A percentile compares a stretch with the other conserved stretches of the same genome.
Evolutionary conservation across 2,888 invertebrate genomes (phyloP).

Genomic region (Cephus rjabovi): DNA sequence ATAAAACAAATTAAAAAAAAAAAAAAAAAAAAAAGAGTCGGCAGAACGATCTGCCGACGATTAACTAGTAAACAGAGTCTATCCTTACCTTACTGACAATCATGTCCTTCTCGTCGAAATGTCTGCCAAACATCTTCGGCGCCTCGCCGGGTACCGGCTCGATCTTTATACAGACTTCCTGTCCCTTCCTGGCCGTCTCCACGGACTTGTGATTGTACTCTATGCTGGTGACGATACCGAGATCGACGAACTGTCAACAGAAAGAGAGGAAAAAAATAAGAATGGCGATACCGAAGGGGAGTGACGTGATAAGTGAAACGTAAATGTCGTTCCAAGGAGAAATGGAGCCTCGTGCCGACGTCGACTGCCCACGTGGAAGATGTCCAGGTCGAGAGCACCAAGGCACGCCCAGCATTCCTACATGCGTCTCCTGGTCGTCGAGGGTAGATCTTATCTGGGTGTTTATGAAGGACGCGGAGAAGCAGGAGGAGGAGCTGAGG

Average conservation of each 20-base stretch:
- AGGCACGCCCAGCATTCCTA: slow-evolving; percentile 35
- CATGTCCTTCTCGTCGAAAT: slow-evolving; percentile 96
- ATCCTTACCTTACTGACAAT: slow-evolving; percentile 89
- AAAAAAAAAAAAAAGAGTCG: no score
- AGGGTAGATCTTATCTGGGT: slow-evolving; percentile 21
- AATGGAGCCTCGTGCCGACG: slow-evolving; percentile 18
- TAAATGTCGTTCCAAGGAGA: slow-evolving; percentile 10
- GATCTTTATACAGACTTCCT: slow-evolving; percentile 96
- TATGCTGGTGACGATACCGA: slow-evolving; percentile 95
- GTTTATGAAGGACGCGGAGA: slow-evolving; percentile 1
- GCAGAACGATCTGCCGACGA: no score
- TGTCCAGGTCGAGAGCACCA: slow-evolving; percentile 23
- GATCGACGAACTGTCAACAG: slow-evolving; percentile 84
- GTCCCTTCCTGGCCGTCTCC: slow-evolving; percentile 94
- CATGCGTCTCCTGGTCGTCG: no score
- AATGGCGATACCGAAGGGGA: slow-evolving; percentile 13
- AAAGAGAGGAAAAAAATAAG: slow-evolving; percentile 4
- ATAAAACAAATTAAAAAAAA: no score
- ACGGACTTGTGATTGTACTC: slow-evolving; percentile 96
- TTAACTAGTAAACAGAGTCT: no score
- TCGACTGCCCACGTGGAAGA: slow-evolving; percentile 34
- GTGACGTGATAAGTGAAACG: slow-evolving; percentile 14
- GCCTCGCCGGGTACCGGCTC: slow-evolving; percentile 98
- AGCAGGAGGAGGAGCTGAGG: slow-evolving; percentile 16
- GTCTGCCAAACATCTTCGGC: slow-evolving; percentile 98